Base-by-base conservation (phyloP, 2,113 vertebrate species). In the Lasiurus borealis region DNA sequence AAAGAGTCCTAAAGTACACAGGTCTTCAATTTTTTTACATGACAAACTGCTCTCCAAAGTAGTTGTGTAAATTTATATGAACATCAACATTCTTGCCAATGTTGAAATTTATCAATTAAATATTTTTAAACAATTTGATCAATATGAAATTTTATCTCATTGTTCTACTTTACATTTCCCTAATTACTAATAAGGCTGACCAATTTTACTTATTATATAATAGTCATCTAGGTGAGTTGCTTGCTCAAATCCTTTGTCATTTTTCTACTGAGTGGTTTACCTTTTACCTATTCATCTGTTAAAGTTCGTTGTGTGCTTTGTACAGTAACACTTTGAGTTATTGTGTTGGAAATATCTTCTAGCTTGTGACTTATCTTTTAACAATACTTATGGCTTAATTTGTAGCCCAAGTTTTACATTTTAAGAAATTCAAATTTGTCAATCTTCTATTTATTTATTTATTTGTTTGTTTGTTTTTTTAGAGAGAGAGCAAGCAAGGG, bases 361-460 rank as follows among this genome's bases (percentile, higher is more conserved):
- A 88, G 15, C 5, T 21, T 50, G 52, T 78, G 54, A 23, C n/a
- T 19, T 25, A 2, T 23, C 34, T 73, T 82, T 93, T 85, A 91
- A 88, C 6, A 95, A 31, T 72, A 36, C 57, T 92, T 82, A 78
- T 62, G 57, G 19, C 54, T 87, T 93, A 54, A 76, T 81, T 62
- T 85, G 8, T 54, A 85, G 46, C 15, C 2, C 54, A 8, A 93
- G 21, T 81, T 91, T 93, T 59, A 85, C 36, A 87, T 81, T 85
- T 89, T 48, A 92, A 82, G 68, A 78, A 44, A 90, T n/a, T 84
- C 19, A 71, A 69, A 87, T 23, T 54, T 57, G 69, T 52, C 14
- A 83, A 48, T 23, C 27, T 13, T 31, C 6, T 31, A 31, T 29
- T 64, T n/a, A n/a, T n/a, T n/a, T n/a, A n/a, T n/a, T n/a, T n/a